Percentiles rank a stretch among this genome's conserved stretches.
Conservation (phyloP, 92 coral and sea anemone genomes). For the Phenganax subtilis region DNA sequence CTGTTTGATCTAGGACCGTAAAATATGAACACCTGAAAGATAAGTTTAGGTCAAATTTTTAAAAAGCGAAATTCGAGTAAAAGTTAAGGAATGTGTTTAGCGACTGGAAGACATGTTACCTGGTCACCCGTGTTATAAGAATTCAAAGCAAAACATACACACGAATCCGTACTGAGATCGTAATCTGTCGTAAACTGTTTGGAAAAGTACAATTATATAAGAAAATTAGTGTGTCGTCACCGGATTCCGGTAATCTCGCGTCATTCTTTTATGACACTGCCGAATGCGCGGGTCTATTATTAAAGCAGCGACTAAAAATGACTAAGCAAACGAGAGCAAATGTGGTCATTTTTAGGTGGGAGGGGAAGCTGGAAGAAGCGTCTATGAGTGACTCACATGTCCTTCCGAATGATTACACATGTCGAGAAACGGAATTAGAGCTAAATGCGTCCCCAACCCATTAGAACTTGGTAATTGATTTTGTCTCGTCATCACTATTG, state of each 20-base stretch:
- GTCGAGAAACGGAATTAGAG: conserved; percentile 93
- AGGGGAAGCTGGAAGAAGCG: not conserved
- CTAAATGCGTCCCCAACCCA: conserved; percentile 59
- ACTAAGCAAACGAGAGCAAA: too few relatives aligned
- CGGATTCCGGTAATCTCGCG: too few relatives aligned
- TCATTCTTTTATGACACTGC: too few relatives aligned
- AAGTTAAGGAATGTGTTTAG: too few relatives aligned
- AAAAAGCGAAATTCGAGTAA: not conserved
- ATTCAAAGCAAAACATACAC: conserved; percentile 69
- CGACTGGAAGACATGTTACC: conserved; percentile 2
- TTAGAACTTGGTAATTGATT: conserved; percentile 77
- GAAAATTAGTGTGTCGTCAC: not conserved
- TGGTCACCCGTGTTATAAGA: conserved; percentile 75
- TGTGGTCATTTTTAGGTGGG: conserved; percentile 1
- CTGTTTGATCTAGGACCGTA: conserved; percentile 91
- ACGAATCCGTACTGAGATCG: conserved; percentile 58
- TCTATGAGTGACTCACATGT: conserved; percentile 49
- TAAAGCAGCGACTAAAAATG: too few relatives aligned
- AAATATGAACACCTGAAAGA: conserved; percentile 60
- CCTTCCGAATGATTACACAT: conserved; percentile 94
- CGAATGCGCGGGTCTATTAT: too few relatives aligned
- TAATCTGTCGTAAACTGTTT: conserved; percentile 86
- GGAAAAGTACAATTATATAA: not conserved
- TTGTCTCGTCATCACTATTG: conserved; percentile 90
- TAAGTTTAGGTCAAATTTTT: not conserved